phyloP scores from a whole-genome alignment of 92 coral and sea anemone genomes.

The Meandrina meandrites region DNA sequence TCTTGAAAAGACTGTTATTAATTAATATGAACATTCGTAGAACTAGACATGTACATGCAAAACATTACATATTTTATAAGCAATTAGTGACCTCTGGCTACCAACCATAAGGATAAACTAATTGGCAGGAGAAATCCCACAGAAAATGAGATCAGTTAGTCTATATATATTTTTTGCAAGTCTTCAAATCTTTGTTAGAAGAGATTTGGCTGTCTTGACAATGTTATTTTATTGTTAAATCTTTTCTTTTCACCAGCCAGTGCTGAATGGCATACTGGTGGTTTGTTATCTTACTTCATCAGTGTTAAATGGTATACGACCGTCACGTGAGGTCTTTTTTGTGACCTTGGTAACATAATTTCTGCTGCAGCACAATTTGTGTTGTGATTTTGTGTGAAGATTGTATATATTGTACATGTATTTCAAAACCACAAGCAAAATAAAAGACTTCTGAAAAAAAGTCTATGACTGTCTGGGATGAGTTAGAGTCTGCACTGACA shows the following conservation, averaged over 20 bases:
- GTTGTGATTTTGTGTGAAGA: no score
- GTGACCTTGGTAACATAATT: no score
- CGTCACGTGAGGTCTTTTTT: neutral
- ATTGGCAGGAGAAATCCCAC: neutral
- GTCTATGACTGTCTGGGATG: no score
- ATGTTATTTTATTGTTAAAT: neutral
- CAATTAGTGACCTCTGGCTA: neutral
- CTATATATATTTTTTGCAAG: neutral
- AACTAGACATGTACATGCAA: neutral
- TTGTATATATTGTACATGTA: no score
- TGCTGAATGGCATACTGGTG: neutral
- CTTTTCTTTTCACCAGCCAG: neutral
- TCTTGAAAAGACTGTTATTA: constrained; percentile 51
- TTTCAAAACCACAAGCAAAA: no score
- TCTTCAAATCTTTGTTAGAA: neutral
- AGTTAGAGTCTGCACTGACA: no score
- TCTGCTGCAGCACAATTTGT: no score
- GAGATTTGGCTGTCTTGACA: neutral
- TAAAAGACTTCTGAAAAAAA: no score
- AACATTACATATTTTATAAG: neutral
- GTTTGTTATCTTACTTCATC: neutral
- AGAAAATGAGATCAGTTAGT: neutral
- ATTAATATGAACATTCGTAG: neutral
- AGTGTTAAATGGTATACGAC: neutral
- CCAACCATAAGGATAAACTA: neutral